phyloP scores from a whole-genome alignment of 2,888 invertebrate genomes.

The Hipparchia sbordonii region DNA sequence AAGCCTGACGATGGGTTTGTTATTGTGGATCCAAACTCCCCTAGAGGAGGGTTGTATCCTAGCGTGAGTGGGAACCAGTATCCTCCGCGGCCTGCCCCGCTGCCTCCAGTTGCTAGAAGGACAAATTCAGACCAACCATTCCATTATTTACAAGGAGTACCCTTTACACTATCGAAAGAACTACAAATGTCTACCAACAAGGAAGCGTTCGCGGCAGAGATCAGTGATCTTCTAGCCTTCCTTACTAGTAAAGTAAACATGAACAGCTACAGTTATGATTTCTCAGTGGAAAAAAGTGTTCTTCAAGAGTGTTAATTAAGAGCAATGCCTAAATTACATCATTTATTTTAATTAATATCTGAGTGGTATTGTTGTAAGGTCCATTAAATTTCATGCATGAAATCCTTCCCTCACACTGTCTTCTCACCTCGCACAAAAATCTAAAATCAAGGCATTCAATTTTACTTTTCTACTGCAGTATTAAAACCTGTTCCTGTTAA shows the following conservation, averaged over 20 bases:
- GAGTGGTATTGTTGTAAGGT: background rate
- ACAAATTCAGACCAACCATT: slow-evolving; percentile 58
- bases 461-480: too few species aligned
- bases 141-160: slow-evolving; percentile 81
- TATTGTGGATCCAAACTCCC: slow-evolving; percentile 60
- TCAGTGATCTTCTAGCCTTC: slow-evolving; percentile 78
- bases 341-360: background rate
- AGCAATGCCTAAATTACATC: background rate
- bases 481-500: too few species aligned
- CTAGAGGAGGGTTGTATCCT: slow-evolving; percentile 63
- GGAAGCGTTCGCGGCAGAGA: slow-evolving; percentile 74
- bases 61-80: slow-evolving; percentile 56
- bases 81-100: slow-evolving; percentile 64
- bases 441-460: too few species aligned
- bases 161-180: slow-evolving; percentile 77
- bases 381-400: too few species aligned
- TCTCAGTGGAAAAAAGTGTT: slow-evolving; percentile 80
- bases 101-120: slow-evolving; percentile 51
- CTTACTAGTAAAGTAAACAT: slow-evolving; percentile 73
- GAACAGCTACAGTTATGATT: slow-evolving; percentile 75
- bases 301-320: slow-evolving; percentile 69
- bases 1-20: slow-evolving; percentile 70
- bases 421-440: too few species aligned
- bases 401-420: too few species aligned
- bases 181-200: slow-evolving; percentile 73